A percentile compares a stretch with the other conserved stretches of the same genome.
phyloP scores from a whole-genome alignment of 1,140 invertebrate species.

The Mamestra configurata region DNA sequence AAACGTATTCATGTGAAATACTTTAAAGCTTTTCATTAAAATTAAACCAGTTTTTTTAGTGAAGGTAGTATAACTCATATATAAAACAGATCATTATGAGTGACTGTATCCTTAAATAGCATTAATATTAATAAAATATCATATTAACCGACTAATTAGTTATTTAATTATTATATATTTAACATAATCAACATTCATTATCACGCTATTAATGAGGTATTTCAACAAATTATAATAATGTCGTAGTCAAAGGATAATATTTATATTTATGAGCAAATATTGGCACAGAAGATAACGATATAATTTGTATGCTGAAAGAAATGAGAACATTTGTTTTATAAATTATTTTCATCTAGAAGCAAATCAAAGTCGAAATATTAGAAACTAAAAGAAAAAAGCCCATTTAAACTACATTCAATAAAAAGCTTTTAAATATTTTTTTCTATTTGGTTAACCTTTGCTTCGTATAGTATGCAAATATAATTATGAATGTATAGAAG shows the following conservation, averaged over 20 bases:
- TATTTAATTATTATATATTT: not conserved
- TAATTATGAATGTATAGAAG: not conserved
- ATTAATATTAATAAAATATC: not conserved
- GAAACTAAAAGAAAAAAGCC: not conserved
- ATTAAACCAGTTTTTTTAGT: too few relatives aligned
- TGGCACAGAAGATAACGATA: not conserved
- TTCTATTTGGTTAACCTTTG: too few relatives aligned
- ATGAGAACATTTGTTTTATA: constrained; percentile 39
- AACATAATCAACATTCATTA: constrained; percentile 4
- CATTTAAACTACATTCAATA: not conserved
- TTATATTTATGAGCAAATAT: not conserved
- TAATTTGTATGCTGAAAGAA: constrained; percentile 53
- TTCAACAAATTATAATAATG: not conserved
- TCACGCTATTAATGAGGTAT: not conserved
- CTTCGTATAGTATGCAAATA: too few relatives aligned
- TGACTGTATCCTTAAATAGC: not conserved
- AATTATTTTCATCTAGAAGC: not conserved
- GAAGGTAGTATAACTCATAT: not conserved
- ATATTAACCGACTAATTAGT: constrained; percentile 11
- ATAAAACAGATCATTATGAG: not conserved
- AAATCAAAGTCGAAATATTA: not conserved
- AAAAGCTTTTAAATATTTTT: not conserved
- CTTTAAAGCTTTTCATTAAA: too few relatives aligned
- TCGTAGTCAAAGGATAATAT: not conserved
- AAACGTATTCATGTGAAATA: too few relatives aligned